Base-by-base conservation (phyloP, 2,113 vertebrate species). In the Sinocyclocheilus rhinocerous region DNA sequence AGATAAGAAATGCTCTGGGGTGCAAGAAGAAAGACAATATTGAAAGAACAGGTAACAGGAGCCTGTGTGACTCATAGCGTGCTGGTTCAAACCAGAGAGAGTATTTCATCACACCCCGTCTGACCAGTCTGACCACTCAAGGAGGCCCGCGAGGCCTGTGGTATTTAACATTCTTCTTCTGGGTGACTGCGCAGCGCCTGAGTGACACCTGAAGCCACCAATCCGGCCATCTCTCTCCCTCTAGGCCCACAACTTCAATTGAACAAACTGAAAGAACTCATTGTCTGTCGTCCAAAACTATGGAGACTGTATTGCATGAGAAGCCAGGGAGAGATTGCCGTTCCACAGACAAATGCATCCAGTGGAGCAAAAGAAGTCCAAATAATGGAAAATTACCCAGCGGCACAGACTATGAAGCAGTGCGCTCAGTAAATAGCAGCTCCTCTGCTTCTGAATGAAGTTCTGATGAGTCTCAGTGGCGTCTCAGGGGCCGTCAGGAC, bases 71-170 rank as follows among this genome's bases (percentile, higher is more conserved):
- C 82, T 82, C 84, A 85, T 24, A 36, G 26, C 0, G 1, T 48
- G 20, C 11, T 77, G 33, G 39, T 29, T 85, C 22, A 57, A 76
- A 63, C 61, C 55, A 83, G 48, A 50, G 76, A 39, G 55, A 24
- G 84, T 24, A 88, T 88, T 87, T 88, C 84, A 82, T 86, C 89
- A 88, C 55, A 88, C 42, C 89, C 65, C 8, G 77, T 57, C 84
- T 1, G 8, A 86, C 89, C 87, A 79, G 87, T 88, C 73, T 9
- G 48, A 69, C 89, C n/a, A 12, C 89, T 86, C 13, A 1, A 55
- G 29, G 63, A 82, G 81, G 39, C 84, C 29, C 1, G 39, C 76
- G 84, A 84, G 52, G 69, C 50, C 24, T 42, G 73, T 5, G 11
- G 52, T 61, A 29, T 63, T 85, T 52, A 22, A 73, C 84, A 42